Percentiles rank a stretch among this genome's conserved stretches.
phyloP scores from a whole-genome alignment of 2,888 invertebrate genomes.

The Conistra vaccinii region DNA sequence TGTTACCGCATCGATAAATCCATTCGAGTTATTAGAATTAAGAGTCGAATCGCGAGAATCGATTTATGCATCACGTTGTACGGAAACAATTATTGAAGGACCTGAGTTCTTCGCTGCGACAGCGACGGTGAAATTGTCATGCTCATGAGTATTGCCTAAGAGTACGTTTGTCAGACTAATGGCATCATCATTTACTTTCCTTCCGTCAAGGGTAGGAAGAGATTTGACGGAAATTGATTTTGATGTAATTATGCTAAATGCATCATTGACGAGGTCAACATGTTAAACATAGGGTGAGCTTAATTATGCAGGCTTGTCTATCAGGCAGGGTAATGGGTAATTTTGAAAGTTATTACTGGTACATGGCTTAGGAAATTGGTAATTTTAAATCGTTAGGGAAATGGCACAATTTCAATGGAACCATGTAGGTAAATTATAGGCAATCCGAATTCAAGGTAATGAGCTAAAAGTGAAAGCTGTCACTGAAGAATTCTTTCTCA shows the following conservation, averaged over 20 bases:
- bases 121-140: conserved; percentile 79
- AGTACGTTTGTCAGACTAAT: conserved; percentile 73
- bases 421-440: not conserved
- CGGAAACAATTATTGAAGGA: conserved; percentile 80
- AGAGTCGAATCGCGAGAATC: conserved; percentile 76
- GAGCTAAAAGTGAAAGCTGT: conserved; percentile 5
- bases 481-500: not conserved
- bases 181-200: conserved; percentile 80
- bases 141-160: conserved; percentile 72
- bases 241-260: conserved; percentile 58
- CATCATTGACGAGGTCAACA: conserved; percentile 57
- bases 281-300: conserved; percentile 43
- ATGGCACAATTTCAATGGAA: conserved; percentile 23
- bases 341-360: conserved; percentile 44
- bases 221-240: conserved; percentile 65
- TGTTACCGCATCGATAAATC: conserved; percentile 79
- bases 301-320: conserved; percentile 46
- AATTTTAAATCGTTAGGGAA: conserved; percentile 46
- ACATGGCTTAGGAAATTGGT: conserved; percentile 38
- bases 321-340: conserved; percentile 46
- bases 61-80: conserved; percentile 83
- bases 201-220: conserved; percentile 74
- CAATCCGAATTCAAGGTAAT: not conserved
- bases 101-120: conserved; percentile 71
- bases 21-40: conserved; percentile 74